A percentile compares a stretch with the other conserved stretches of the same genome.
Conservation (phyloP, 2,113 vertebrate species). For the Indicator maculatus region DNA sequence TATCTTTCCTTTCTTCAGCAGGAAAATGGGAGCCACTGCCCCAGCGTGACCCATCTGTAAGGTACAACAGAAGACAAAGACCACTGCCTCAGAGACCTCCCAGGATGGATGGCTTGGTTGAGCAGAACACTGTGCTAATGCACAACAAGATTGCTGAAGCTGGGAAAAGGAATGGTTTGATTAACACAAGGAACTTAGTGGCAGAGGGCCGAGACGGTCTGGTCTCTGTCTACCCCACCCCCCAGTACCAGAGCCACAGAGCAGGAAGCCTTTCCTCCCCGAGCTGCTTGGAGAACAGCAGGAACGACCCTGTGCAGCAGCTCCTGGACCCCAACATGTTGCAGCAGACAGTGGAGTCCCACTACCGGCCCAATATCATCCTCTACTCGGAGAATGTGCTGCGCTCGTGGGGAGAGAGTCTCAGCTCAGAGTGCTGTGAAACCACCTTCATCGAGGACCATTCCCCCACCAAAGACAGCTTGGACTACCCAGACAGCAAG, state of each 20-base stretch:
- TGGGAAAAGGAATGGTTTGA: conserved; percentile 85
- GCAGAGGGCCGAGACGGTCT: conserved; percentile 82
- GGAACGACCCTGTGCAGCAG: conserved; percentile 79
- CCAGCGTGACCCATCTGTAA: conserved; percentile 49
- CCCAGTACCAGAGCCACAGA: conserved; percentile 83
- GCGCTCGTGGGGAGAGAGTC: conserved; percentile 81
- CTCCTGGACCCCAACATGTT: conserved; percentile 87
- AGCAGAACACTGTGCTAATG: conserved; percentile 70
- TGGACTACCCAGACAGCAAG: conserved; percentile 83
- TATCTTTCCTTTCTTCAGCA: conserved; percentile 45
- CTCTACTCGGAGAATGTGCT: conserved; percentile 86
- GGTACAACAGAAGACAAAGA: neutral
- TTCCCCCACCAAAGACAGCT: conserved; percentile 80
- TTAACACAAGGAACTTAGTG: conserved; percentile 85
- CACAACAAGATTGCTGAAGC: conserved; percentile 70
- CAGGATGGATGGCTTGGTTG: conserved; percentile 77
- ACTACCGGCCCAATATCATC: conserved; percentile 84
- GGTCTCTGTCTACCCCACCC: conserved; percentile 83
- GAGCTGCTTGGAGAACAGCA: conserved; percentile 45
- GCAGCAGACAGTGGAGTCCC: conserved; percentile 80
- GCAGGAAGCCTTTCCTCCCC: conserved; percentile 62
- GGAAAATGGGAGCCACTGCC: conserved; percentile 72
- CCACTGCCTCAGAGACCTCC: neutral
- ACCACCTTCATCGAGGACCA: conserved; percentile 92
- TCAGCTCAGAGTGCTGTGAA: conserved; percentile 86